Conservation (phyloP, 2,888 invertebrate genomes). For the Nysson spinosus region DNA sequence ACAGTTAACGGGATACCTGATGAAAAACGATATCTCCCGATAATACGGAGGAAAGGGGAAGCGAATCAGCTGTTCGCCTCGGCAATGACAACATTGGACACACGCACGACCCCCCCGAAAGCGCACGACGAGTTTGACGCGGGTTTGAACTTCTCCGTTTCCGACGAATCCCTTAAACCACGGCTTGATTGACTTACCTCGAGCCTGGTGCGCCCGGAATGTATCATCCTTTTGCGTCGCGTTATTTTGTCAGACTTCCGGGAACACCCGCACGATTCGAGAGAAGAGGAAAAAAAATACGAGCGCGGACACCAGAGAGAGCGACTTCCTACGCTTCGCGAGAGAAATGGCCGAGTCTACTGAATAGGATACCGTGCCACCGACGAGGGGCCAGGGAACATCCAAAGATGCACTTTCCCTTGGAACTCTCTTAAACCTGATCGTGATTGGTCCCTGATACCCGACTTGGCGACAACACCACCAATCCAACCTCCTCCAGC, state of each 20-base stretch:
- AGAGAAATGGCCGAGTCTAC: constrained; percentile 77
- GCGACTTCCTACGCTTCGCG: constrained; percentile 65
- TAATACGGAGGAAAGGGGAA: constrained; percentile 58
- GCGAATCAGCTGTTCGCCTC: constrained; percentile 74
- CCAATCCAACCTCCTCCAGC: constrained; percentile 61
- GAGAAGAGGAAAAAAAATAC: constrained; percentile 57
- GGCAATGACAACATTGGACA: constrained; percentile 75
- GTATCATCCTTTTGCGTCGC: constrained; percentile 78
- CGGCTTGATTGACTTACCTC: constrained; percentile 71
- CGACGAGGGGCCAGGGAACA: constrained; percentile 40
- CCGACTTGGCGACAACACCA: constrained; percentile 72
- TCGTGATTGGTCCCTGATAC: constrained; percentile 52
- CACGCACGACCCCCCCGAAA: constrained; percentile 59
- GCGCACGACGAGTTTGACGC: constrained; percentile 51
- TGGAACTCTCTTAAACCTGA: background rate
- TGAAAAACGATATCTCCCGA: constrained; percentile 43
- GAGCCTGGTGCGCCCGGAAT: constrained; percentile 77
- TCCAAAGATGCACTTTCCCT: constrained; percentile 49
- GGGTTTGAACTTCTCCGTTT: no score
- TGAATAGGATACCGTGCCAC: constrained; percentile 59
- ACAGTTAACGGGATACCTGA: background rate
- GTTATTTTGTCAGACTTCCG: constrained; percentile 75
- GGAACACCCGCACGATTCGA: constrained; percentile 69
- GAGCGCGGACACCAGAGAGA: no score
- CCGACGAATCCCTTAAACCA: no score